Percentiles rank a stretch among this genome's conserved stretches.
phyloP scores from a whole-genome alignment of 2,888 invertebrate species.

The Masnerella sp. region DNA sequence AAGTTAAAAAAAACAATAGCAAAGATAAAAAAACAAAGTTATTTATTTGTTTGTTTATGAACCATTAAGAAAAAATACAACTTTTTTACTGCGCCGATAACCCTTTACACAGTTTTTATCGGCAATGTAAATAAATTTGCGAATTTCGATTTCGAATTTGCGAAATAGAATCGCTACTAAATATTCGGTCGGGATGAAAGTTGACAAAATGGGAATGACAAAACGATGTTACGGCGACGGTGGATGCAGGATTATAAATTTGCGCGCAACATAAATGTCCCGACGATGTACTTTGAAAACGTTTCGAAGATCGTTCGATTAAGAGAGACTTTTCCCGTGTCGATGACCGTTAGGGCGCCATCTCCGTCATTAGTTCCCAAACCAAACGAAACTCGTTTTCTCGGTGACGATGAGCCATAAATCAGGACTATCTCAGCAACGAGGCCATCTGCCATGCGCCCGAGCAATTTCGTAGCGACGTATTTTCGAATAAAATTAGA shows the following conservation, averaged over 20 bases:
- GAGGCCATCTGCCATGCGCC: slow-evolving; percentile 67
- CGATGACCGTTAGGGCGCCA: slow-evolving; percentile 59
- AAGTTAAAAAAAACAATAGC: no score
- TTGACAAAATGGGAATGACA: slow-evolving; percentile 32
- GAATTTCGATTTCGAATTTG: neutral
- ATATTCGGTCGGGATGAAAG: slow-evolving; percentile 10
- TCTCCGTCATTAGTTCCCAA: slow-evolving; percentile 41
- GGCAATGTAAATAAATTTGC: neutral
- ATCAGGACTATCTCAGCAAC: slow-evolving; percentile 72
- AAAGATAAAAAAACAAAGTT: no score
- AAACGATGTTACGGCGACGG: slow-evolving; percentile 34
- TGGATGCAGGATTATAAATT: slow-evolving; percentile 39
- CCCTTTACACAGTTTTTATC: no score
- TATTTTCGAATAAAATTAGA: slow-evolving; percentile 71
- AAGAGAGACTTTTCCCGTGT: slow-evolving; percentile 46
- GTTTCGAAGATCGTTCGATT: slow-evolving; percentile 44
- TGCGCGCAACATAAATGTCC: slow-evolving; percentile 41
- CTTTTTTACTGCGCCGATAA: no score
- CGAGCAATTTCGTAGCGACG: slow-evolving; percentile 46
- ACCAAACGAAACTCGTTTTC: slow-evolving; percentile 62
- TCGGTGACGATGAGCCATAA: slow-evolving; percentile 68
- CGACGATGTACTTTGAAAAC: slow-evolving; percentile 38
- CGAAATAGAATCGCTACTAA: neutral
- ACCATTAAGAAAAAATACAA: no score
- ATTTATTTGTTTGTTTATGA: no score